phyloP scores from a whole-genome alignment of 1,140 invertebrate genomes.

The Drosophila lacteicornis region DNA sequence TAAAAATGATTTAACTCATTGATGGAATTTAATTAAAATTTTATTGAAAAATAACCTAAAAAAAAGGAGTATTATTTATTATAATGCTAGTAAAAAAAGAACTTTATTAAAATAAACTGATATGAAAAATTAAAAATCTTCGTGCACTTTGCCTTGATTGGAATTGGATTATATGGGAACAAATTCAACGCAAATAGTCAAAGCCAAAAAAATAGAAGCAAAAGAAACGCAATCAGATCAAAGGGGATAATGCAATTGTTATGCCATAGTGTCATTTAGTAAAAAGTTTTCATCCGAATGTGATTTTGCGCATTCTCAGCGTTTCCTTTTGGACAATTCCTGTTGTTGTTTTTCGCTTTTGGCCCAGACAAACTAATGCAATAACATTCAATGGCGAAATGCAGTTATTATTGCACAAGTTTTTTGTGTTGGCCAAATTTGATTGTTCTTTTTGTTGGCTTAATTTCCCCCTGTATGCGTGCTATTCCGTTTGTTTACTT shows the following conservation, averaged over 20 bases:
- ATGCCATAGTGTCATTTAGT: slow-evolving; percentile 59
- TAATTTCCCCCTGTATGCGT: slow-evolving; percentile 45
- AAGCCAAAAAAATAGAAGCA: slow-evolving; percentile 15
- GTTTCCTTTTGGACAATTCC: slow-evolving; percentile 31
- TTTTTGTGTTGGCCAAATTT: slow-evolving; percentile 48
- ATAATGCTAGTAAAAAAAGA: neutral
- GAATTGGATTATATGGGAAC: slow-evolving; percentile 21
- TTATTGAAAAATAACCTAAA: neutral
- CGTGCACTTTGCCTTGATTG: slow-evolving; percentile 6
- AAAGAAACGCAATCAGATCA: slow-evolving; percentile 35
- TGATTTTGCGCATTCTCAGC: slow-evolving; percentile 45
- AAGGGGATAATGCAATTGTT: slow-evolving; percentile 62
- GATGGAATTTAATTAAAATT: neutral
- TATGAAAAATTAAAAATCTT: neutral
- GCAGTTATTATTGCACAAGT: slow-evolving; percentile 70
- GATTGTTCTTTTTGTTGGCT: slow-evolving; percentile 57
- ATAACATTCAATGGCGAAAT: slow-evolving; percentile 78
- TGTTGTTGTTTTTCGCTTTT: slow-evolving; percentile 8
- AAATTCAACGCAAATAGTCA: slow-evolving; percentile 1
- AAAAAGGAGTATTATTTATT: neutral
- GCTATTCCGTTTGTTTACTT: slow-evolving; percentile 68
- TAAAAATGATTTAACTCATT: neutral
- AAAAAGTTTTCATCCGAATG: slow-evolving; percentile 63
- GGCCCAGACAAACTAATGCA: slow-evolving; percentile 68
- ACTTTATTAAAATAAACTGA: neutral